Evolutionary conservation across 2,797 vertebrate species (phyloP).

Genomic region (Falco columbarius): DNA sequence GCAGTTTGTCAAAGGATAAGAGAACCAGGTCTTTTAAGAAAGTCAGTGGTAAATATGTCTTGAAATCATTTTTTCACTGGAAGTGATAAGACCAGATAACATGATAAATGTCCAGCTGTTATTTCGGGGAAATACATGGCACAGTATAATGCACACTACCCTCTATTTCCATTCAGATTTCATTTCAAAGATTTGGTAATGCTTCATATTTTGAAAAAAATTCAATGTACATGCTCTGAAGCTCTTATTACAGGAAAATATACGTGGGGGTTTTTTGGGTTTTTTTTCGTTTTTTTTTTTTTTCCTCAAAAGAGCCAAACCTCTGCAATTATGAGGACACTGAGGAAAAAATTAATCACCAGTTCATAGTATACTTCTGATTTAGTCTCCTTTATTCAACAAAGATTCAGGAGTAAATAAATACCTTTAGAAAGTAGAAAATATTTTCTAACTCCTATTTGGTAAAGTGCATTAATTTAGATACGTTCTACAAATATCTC

Average conservation of each 20-base stretch:
- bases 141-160: neutral
- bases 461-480: neutral
- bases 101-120: neutral
- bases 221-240: neutral
- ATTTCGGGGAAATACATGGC: neutral
- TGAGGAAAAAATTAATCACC: neutral
- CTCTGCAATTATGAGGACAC: neutral
- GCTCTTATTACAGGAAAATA: neutral
- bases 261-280: rapidly evolving
- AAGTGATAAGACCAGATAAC: neutral
- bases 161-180: neutral
- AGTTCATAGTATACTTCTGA: neutral
- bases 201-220: neutral
- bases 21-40: neutral
- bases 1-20: neutral
- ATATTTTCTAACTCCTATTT: neutral
- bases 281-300: neutral
- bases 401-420: neutral
- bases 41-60: neutral
- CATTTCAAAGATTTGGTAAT: neutral
- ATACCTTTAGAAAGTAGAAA: neutral
- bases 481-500: neutral
- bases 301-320: neutral
- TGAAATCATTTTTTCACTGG: neutral
- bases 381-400: neutral